phyloP scores from a whole-genome alignment of 2,113 vertebrate genomes.

The Hyaena hyaena region DNA sequence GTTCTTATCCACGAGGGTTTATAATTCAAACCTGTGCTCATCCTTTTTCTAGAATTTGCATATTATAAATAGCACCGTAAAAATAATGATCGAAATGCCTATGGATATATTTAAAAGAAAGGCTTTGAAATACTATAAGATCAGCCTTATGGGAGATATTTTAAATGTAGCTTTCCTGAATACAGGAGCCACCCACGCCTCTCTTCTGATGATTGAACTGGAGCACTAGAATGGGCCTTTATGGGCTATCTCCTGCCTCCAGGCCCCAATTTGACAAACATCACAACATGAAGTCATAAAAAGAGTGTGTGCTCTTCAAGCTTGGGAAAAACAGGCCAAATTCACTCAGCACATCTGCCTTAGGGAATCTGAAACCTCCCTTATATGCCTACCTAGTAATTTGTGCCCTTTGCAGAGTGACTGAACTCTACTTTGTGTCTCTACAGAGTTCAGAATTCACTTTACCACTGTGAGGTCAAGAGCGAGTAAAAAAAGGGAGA shows the following conservation, averaged over 20 bases:
- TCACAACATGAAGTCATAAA: slow-evolving; percentile 59
- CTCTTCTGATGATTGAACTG: background rate
- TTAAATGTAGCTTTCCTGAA: slow-evolving; percentile 13
- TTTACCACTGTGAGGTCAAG: slow-evolving; percentile 51
- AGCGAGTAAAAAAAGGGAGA: slow-evolving; percentile 1
- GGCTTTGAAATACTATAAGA: background rate
- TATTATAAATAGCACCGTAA: slow-evolving; percentile 37
- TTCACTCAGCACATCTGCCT: slow-evolving; percentile 40
- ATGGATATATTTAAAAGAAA: slow-evolving; percentile 25
- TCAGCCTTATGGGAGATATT: background rate
- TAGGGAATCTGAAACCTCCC: slow-evolving; percentile 20
- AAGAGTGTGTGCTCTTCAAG: slow-evolving; percentile 34
- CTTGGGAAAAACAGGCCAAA: background rate
- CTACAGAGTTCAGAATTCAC: background rate
- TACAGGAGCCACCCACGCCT: background rate
- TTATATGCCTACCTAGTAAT: background rate
- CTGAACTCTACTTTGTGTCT: background rate
- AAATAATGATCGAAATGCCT: slow-evolving; percentile 27
- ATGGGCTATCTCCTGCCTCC: background rate
- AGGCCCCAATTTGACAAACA: slow-evolving; percentile 38
- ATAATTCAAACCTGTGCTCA: background rate
- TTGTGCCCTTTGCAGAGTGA: background rate
- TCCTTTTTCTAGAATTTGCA: slow-evolving; percentile 22
- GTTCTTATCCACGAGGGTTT: background rate
- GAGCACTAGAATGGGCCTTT: background rate